These are phyloP conservation scores for Troglohyphantes excavatus DNA, from an alignment of 2,888 invertebrate species.

Conservation along the genomic window DNA sequence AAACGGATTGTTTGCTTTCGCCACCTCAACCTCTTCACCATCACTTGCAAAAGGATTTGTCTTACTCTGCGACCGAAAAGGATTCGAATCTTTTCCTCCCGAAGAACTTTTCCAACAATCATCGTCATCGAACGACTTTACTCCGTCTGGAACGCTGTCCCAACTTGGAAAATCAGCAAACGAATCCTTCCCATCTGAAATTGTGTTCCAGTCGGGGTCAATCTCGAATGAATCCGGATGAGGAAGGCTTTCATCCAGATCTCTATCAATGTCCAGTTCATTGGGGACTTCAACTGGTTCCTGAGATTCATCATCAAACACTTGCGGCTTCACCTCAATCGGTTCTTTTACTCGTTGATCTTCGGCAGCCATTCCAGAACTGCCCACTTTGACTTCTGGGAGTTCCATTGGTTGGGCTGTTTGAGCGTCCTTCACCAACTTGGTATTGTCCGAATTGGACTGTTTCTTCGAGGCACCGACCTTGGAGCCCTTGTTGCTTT, in stretches of 20 bases:
- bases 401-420: background rate
- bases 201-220: background rate
- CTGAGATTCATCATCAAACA: background rate
- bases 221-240: background rate
- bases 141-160: background rate
- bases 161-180: background rate
- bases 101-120: background rate
- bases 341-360: background rate
- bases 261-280: background rate
- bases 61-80: constrained; percentile 9
- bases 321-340: background rate
- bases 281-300: background rate
- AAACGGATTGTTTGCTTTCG: constrained; percentile 25
- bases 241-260: background rate
- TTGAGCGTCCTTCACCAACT: background rate
- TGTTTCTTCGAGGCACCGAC: constrained; percentile 3
- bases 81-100: background rate
- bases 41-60: constrained; percentile 40
- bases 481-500: constrained; percentile 7
- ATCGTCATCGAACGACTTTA: background rate
- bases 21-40: background rate
- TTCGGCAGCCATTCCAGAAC: too few species aligned
- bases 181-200: background rate
- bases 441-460: background rate
- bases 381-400: background rate